Evolutionary conservation across 2,888 invertebrate genomes (phyloP).

Genomic region (Anaspis maculata): DNA sequence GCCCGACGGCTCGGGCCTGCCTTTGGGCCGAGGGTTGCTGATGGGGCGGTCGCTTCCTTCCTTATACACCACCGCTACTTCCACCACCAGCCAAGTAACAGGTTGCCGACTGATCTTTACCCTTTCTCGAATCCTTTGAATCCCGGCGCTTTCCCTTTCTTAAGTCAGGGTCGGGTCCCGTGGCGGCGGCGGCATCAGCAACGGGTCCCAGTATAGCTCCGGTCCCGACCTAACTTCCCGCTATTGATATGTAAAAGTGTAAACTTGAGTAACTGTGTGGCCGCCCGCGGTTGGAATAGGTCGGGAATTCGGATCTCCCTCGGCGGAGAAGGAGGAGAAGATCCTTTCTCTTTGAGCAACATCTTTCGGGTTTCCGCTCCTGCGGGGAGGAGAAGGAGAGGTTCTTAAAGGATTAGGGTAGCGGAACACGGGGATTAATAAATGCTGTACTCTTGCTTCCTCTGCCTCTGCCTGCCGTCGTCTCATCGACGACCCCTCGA

Average conservation of each 20-base stretch:
- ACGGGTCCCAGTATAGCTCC: too few species aligned
- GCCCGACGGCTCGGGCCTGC: slow-evolving; percentile 2
- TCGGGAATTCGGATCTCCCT: slow-evolving; percentile 38
- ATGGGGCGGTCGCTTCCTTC: too few species aligned
- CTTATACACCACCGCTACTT: too few species aligned
- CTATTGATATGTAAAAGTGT: slow-evolving; percentile 33
- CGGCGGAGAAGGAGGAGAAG: too few species aligned
- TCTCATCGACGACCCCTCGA: too few species aligned
- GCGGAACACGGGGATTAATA: slow-evolving; percentile 11
- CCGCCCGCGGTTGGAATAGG: slow-evolving; percentile 42
- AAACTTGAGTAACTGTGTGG: slow-evolving; percentile 28
- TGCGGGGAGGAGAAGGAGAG: too few species aligned
- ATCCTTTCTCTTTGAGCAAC: too few species aligned
- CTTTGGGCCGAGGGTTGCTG: slow-evolving; percentile 6
- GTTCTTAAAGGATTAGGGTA: slow-evolving; percentile 10
- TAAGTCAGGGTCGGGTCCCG: slow-evolving; percentile 25
- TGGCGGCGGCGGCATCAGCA: too few species aligned
- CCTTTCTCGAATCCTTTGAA: slow-evolving; percentile 31
- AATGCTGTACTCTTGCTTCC: too few species aligned
- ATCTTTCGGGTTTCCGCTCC: too few species aligned
- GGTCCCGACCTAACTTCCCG: slow-evolving; percentile 23
- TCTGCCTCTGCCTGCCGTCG: too few species aligned
- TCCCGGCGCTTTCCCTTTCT: slow-evolving; percentile 30
- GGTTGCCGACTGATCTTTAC: slow-evolving; percentile 31
- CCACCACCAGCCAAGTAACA: too few species aligned